phyloP scores from a whole-genome alignment of 2,113 vertebrate genomes.

The Prinia subflava region DNA sequence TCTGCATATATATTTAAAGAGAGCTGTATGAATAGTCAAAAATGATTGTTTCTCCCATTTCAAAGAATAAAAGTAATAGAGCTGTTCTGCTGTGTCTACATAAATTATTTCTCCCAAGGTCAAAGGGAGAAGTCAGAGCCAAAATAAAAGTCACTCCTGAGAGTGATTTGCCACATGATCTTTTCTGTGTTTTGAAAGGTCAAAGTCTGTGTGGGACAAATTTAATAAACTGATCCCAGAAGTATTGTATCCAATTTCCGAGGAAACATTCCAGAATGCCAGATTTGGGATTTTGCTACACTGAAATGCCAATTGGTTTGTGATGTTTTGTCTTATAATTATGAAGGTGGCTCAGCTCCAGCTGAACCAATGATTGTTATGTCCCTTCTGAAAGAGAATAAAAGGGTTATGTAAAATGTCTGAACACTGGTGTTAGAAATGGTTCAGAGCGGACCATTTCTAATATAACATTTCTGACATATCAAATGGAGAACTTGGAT shows the following conservation, averaged over 20 bases:
- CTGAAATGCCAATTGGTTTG: slow-evolving; percentile 33
- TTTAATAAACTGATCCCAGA: slow-evolving; percentile 57
- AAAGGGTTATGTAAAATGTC: background rate
- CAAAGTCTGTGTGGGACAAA: slow-evolving; percentile 40
- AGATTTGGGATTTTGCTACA: slow-evolving; percentile 4
- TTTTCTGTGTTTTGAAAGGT: slow-evolving; percentile 56
- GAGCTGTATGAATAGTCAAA: background rate
- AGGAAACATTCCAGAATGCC: background rate
- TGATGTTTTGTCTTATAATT: slow-evolving; percentile 25
- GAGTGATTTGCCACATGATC: slow-evolving; percentile 32
- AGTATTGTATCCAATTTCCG: slow-evolving; percentile 24
- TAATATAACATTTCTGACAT: too few relatives aligned
- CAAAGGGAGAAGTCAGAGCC: slow-evolving; percentile 11
- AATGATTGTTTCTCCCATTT: background rate
- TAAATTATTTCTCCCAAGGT: slow-evolving; percentile 36
- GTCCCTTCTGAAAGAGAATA: background rate
- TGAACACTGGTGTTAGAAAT: background rate
- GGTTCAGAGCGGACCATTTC: background rate
- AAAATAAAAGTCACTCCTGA: slow-evolving; percentile 27
- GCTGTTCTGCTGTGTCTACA: background rate
- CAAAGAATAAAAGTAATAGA: background rate
- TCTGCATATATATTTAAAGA: slow-evolving; percentile 30
- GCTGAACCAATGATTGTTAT: background rate
- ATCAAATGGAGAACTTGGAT: background rate
- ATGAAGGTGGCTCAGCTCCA: background rate